A percentile compares a stretch with the other conserved stretches of the same genome.
Conservation (phyloP, 2,888 invertebrate species). For the Eulithis testata region DNA sequence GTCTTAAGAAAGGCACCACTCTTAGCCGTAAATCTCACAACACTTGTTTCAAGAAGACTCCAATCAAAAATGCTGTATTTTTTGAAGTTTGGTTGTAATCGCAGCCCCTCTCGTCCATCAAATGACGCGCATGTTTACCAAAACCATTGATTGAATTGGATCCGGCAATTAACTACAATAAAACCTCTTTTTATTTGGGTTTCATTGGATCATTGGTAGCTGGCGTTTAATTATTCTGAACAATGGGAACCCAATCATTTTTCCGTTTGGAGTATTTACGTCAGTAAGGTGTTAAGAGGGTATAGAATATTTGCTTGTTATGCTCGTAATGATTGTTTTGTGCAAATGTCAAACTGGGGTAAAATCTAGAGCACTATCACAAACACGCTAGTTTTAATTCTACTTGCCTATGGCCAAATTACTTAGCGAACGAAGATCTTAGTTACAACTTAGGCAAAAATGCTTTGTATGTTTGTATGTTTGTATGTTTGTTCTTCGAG, state of each 20-base stretch:
- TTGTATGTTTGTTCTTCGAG: too few species aligned
- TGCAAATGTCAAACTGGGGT: too few species aligned
- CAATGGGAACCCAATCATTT: conserved; percentile 55
- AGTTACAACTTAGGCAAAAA: too few species aligned
- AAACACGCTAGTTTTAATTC: too few species aligned
- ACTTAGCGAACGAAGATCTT: too few species aligned
- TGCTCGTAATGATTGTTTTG: too few species aligned
- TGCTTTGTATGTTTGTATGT: too few species aligned
- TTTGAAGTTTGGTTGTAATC: not conserved
- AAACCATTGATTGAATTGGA: conserved; percentile 14
- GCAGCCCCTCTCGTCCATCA: not conserved
- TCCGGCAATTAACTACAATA: conserved; percentile 10
- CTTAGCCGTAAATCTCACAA: not conserved
- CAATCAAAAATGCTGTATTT: not conserved
- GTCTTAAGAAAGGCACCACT: too few species aligned
- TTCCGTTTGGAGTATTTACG: conserved; percentile 49
- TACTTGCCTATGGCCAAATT: too few species aligned
- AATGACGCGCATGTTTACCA: conserved; percentile 11
- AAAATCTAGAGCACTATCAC: too few species aligned
- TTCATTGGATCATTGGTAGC: conserved; percentile 12
- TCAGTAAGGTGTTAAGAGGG: conserved; percentile 10
- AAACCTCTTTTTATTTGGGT: conserved; percentile 15
- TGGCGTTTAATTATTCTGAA: conserved; percentile 68
- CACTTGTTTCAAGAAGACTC: not conserved
- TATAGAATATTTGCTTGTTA: not conserved